Evolutionary conservation across 2,888 invertebrate genomes (phyloP), one percentile per base, ranked within the genome.

Genomic region (Himalopsyche japonica): DNA sequence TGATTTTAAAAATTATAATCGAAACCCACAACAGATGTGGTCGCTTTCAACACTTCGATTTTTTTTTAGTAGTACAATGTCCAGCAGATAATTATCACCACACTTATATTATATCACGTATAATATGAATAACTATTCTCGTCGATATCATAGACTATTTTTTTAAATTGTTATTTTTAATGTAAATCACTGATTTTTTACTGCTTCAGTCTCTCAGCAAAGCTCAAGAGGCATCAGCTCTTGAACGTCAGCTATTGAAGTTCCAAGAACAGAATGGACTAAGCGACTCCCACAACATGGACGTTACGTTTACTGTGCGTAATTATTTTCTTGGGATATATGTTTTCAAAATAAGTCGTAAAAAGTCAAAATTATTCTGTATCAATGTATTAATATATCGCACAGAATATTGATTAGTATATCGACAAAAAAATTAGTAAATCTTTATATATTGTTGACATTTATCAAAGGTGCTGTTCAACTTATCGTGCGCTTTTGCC

Each of bases 211-310:
- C 98, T 0, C 90, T 99, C 78, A 96, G 97, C 82, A 97, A 98
- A 90, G 99, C 99, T 0, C 98, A 99, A 90, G 99, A 99, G 90
- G 98, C 99, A 0, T 98, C 98, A 0, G 95, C 97, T 10, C 94
- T 98, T 89, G 99, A 99, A 90, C 93, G 98, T 83, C 96, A 96
- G 87, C 91, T 99, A 79, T 97, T 98, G 86, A 93, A 97, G 83
- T 94, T 98, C 90, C 96, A 98, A 88, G 99, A 99, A 90, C 98
- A 99, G 90, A 95, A 96, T 34, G 96, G 96, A 80, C 93, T 97
- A 86, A 96, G 96, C 78, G 98, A 99, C 87, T 95, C 95, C 84
- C 97, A 98, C 89, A 99, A 99, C 90, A 94, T 98, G 88, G 99
- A 99, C 89, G 93, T 99, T 37, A 98, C 99, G 0, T 99, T 98